A percentile compares a stretch with the other conserved stretches of the same genome.
These are phyloP conservation scores for Clarias batrachus DNA, from an alignment of 2,113 vertebrate species.

Conservation along the genomic window DNA sequence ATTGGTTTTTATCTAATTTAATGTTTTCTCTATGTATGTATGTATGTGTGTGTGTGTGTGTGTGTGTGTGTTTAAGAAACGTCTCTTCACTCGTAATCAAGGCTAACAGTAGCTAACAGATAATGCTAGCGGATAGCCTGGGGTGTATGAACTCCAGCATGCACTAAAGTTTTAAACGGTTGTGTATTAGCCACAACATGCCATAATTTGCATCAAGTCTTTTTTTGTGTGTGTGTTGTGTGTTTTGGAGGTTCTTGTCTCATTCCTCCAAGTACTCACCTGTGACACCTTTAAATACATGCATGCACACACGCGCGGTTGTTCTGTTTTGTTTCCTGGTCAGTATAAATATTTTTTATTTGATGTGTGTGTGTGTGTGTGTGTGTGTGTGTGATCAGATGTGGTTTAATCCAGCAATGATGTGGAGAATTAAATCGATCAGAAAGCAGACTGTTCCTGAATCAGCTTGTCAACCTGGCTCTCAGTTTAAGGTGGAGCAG, in stretches of 20 bases:
- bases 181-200: background rate
- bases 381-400: background rate
- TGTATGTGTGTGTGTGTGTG: background rate
- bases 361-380: too few species aligned
- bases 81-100: background rate
- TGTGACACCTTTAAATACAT: background rate
- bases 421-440: background rate
- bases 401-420: background rate
- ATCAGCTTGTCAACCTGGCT: background rate
- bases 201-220: background rate
- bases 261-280: background rate
- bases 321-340: background rate
- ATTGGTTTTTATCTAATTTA: background rate
- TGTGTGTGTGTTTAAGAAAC: background rate
- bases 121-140: too few species aligned
- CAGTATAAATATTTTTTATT: background rate
- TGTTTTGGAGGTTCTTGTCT: background rate
- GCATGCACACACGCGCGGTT: background rate
- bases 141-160: slow-evolving; percentile 10
- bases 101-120: background rate
- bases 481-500: background rate
- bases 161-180: background rate
- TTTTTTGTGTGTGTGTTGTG: background rate
- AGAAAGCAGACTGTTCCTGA: background rate
- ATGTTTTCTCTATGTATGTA: background rate